phyloP scores from a whole-genome alignment of 1,140 invertebrate genomes.

The Megathymus violae region DNA sequence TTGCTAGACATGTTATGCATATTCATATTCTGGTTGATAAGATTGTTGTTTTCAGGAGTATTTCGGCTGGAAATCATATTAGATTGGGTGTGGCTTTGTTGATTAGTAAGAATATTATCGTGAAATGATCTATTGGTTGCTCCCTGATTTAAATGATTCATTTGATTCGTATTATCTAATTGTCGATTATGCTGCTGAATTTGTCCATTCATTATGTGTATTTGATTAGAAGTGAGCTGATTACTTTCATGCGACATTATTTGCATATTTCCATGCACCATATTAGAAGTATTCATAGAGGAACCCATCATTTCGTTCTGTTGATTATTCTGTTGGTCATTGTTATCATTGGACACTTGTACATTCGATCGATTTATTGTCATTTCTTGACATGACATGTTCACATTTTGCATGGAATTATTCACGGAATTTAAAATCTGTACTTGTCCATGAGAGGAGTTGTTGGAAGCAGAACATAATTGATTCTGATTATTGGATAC shows the following conservation, averaged over 20 bases:
- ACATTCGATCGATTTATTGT: constrained; percentile 67
- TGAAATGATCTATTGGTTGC: constrained; percentile 65
- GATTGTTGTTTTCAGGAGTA: constrained; percentile 62
- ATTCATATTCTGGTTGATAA: constrained; percentile 71
- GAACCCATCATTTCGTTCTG: constrained; percentile 60
- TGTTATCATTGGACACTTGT: constrained; percentile 53
- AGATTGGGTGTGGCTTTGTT: constrained; percentile 63
- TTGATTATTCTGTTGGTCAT: constrained; percentile 57
- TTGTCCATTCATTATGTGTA: constrained; percentile 79
- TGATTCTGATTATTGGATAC: constrained; percentile 69
- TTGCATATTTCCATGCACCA: constrained; percentile 70
- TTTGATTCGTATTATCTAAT: constrained; percentile 61
- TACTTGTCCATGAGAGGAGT: constrained; percentile 62
- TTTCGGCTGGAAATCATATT: constrained; percentile 68
- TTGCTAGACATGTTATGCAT: constrained; percentile 68
- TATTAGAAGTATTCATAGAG: constrained; percentile 57
- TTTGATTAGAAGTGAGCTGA: constrained; percentile 66
- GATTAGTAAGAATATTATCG: constrained; percentile 64
- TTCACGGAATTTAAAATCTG: constrained; percentile 70
- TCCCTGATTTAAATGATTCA: constrained; percentile 67
- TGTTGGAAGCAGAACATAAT: constrained; percentile 68
- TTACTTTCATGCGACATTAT: constrained; percentile 72
- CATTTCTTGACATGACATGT: constrained; percentile 72
- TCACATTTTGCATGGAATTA: constrained; percentile 70
- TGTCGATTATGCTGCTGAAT: constrained; percentile 75